Evolutionary conservation across 1,140 invertebrate genomes (phyloP).

Genomic region (Scaptomyza pallida): DNA sequence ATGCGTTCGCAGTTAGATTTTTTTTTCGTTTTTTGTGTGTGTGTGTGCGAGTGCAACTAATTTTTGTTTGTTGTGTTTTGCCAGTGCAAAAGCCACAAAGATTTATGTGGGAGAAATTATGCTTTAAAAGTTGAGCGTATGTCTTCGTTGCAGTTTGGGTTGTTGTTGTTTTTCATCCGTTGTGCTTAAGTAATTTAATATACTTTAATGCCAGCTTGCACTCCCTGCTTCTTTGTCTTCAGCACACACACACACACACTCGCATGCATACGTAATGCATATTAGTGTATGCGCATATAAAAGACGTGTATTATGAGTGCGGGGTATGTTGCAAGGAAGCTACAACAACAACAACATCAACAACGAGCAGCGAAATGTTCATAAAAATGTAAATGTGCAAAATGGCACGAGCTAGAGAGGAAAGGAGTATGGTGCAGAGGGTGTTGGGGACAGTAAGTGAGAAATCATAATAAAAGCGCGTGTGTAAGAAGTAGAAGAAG

Average conservation of each 20-base stretch:
- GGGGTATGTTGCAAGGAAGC: conserved; percentile 20
- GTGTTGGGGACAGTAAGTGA: conserved; percentile 43
- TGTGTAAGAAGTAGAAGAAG: conserved; percentile 19
- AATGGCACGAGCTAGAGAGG: conserved; percentile 49
- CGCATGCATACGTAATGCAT: conserved; percentile 58
- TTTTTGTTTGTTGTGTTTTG: conserved; percentile 81
- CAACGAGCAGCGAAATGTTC: conserved; percentile 65
- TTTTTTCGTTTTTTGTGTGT: conserved; percentile 42
- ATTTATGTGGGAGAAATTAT: conserved; percentile 77
- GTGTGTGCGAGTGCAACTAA: conserved; percentile 69
- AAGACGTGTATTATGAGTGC: conserved; percentile 71
- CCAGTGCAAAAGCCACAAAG: conserved; percentile 67
- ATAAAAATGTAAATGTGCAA: conserved; percentile 80
- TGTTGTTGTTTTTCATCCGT: conserved; percentile 33
- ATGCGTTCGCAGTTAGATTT: conserved; percentile 28
- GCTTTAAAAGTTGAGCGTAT: conserved; percentile 77
- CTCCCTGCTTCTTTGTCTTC: conserved; percentile 5
- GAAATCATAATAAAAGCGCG: conserved; percentile 70
- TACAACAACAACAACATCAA: conserved; percentile 14
- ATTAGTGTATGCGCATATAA: conserved; percentile 80
- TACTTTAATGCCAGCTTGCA: conserved; percentile 65
- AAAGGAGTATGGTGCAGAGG: too few species aligned
- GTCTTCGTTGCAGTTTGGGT: conserved; percentile 33
- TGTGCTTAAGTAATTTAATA: conserved; percentile 78
- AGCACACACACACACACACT: conserved; percentile 17